These are phyloP conservation scores for Caenorhabditis afra DNA, from an alignment of 2,888 invertebrate species.

Conservation along the genomic window DNA sequence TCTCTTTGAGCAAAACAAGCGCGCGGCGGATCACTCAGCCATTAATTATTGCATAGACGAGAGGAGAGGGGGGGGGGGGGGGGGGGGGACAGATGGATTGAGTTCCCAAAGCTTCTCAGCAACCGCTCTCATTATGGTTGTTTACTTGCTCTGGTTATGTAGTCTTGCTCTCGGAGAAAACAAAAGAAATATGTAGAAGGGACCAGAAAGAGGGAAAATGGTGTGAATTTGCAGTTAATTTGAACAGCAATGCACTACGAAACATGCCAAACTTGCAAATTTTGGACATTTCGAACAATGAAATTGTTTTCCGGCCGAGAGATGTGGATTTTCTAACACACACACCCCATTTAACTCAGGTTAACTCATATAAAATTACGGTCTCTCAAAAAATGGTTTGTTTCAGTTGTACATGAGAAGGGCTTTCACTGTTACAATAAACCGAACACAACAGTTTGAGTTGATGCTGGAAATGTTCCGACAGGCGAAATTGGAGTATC, in stretches of 20 bases:
- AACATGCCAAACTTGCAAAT: slow-evolving; percentile 75
- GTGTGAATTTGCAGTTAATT: neutral
- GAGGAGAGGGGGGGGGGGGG: no score
- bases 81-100: slow-evolving; percentile 29
- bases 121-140: slow-evolving; percentile 40
- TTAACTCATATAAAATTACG: no score
- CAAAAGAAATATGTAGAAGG: neutral
- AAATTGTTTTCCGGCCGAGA: slow-evolving; percentile 75
- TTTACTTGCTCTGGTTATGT: slow-evolving; percentile 31
- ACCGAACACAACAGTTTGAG: slow-evolving; percentile 76
- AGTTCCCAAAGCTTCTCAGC: slow-evolving; percentile 3
- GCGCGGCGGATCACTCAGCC: neutral
- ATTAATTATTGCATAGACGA: slow-evolving; percentile 39
- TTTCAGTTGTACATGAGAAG: slow-evolving; percentile 77
- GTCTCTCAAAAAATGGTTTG: no score
- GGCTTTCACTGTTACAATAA: slow-evolving; percentile 77
- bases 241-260: slow-evolving; percentile 74
- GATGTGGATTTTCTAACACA: slow-evolving; percentile 77
- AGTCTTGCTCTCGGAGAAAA: neutral
- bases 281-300: slow-evolving; percentile 77
- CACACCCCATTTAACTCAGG: slow-evolving; percentile 76
- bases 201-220: neutral
- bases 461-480: slow-evolving; percentile 77
- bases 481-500: slow-evolving; percentile 74
- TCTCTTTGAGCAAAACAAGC: slow-evolving; percentile 22